These are phyloP conservation scores for Acheta domesticus DNA, from an alignment of 2,888 invertebrate genomes.

Conservation along the genomic window DNA sequence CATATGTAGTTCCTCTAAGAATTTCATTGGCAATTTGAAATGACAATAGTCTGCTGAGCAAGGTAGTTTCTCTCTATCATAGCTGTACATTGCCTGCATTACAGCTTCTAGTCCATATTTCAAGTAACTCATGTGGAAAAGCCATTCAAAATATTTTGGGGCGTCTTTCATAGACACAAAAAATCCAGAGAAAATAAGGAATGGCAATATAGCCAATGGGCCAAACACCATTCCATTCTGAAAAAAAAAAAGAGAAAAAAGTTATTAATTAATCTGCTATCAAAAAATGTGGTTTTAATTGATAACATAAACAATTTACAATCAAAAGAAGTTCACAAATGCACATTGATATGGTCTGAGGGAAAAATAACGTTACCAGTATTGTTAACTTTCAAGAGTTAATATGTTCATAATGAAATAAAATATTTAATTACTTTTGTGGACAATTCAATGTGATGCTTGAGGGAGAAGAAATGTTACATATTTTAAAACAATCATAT, in stretches of 20 bases:
- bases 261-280: not conserved
- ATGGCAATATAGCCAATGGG: constrained; percentile 81
- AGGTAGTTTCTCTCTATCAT: constrained; percentile 67
- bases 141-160: constrained; percentile 72
- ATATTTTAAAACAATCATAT: no score
- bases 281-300: not conserved
- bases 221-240: constrained; percentile 88
- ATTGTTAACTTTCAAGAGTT: no score
- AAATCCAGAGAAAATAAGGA: constrained; percentile 88
- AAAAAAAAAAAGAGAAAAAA: no score
- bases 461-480: no score
- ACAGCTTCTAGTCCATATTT: constrained; percentile 86
- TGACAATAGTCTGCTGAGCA: constrained; percentile 77
- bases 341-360: no score
- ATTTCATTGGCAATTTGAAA: constrained; percentile 63
- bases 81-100: constrained; percentile 77
- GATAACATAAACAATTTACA: not conserved
- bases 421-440: no score
- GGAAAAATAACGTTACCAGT: no score
- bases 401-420: no score
- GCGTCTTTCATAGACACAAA: constrained; percentile 82
- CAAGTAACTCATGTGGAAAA: constrained; percentile 83
- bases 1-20: constrained; percentile 74
- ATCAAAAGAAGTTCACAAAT: no score
- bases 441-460: no score